Evolutionary conservation across 2,113 vertebrate species (phyloP), one percentile per base, ranked within the genome.

Genomic region (Phylloscopus trochiloides): DNA sequence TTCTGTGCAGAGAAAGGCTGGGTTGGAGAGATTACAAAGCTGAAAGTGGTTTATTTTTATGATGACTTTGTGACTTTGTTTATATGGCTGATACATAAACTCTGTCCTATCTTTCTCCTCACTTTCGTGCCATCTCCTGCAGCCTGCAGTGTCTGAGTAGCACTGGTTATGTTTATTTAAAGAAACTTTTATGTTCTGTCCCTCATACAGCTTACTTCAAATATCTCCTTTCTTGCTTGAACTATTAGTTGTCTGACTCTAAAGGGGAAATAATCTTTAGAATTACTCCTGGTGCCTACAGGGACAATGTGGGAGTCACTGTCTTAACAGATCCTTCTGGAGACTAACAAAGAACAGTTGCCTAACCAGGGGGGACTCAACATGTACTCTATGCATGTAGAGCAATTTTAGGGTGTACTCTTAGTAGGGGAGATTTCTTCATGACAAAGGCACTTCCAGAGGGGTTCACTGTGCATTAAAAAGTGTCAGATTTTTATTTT

Each of bases 401-500:
- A 76, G 19, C 0, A 3, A 24, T 65, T 94, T 47, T 34, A 38
- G 59, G 51, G 17, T 84, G 43, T 51, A 84, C 12, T 67, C 43
- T 38, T 50, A 32, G 36, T 7, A 52, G 28, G 7, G 52, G 18
- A 83, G 59, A 75, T 75, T 63, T 32, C 47, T 77, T 80, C 25
- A 15, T 26, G 25, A 36, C n/a, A 80, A 88, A 94, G 19, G 17
- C 36, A 83, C 31, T 86, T 77, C 48, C 70, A 67, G 48, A 83
- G 31, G 32, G 31, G 71, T 62, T 88, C 67, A 62, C 20, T 47
- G 28, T 55, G 19, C 72, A 48, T 88, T 92, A 26, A 55, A 68
- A 67, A 68, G 13, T 71, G 83, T 38, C 82, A 68, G 20, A 45
- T 74, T 88, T 84, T 95, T 96, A 81, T 95, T 92, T 90, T 72